These are phyloP conservation scores for Lathamus discolor DNA, from an alignment of 2,113 vertebrate species.

Conservation along the genomic window DNA sequence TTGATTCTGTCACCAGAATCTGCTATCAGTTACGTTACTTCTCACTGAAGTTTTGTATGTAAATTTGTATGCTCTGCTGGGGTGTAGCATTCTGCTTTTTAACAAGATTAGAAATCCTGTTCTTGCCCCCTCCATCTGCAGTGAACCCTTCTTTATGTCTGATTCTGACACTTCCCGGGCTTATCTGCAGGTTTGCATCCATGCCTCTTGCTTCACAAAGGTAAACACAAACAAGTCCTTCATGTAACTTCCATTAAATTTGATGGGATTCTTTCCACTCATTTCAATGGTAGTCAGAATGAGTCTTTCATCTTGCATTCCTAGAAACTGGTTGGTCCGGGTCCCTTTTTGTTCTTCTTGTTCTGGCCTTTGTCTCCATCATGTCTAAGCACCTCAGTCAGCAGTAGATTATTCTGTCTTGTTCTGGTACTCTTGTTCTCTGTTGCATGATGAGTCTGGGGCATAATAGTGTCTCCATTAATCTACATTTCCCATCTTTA, in stretches of 20 bases:
- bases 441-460: neutral
- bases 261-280: neutral
- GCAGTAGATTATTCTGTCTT: neutral
- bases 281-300: neutral
- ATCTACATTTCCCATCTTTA: neutral
- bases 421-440: neutral
- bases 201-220: neutral
- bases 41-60: neutral
- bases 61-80: neutral
- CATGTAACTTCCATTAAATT: neutral
- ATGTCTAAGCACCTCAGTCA: neutral
- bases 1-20: neutral
- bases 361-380: neutral
- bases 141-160: neutral
- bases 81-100: accelerated
- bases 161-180: neutral
- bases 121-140: neutral
- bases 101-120: neutral
- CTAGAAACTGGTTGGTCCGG: neutral
- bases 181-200: neutral
- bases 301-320: neutral
- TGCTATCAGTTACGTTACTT: neutral
- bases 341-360: neutral
- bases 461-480: neutral
- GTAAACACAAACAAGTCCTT: neutral